phyloP scores from a whole-genome alignment of 2,888 invertebrate species.

The Drosophila cyrtoloma region DNA sequence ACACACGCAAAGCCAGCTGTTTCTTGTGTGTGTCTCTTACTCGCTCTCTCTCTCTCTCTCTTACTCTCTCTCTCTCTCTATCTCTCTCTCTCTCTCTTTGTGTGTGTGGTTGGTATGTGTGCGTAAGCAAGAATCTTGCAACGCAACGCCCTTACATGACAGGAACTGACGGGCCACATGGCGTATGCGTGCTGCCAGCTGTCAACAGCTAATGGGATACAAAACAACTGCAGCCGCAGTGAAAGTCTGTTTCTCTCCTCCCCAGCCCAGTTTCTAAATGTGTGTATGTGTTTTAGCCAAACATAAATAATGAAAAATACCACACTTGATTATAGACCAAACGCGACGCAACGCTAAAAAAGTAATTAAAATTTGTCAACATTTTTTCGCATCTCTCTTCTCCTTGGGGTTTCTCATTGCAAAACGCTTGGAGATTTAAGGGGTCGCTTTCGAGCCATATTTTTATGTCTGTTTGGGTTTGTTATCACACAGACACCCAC shows the following conservation, averaged over 20 bases:
- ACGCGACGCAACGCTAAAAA: slow-evolving; percentile 57
- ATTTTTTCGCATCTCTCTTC: slow-evolving; percentile 39
- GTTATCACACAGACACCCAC: not conserved
- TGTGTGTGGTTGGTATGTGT: not conserved
- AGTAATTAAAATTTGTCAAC: slow-evolving; percentile 78
- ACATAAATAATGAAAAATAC: slow-evolving; percentile 74
- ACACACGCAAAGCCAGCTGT: slow-evolving; percentile 22
- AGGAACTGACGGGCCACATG: slow-evolving; percentile 78
- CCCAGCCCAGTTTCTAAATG: not conserved
- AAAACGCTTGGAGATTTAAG: slow-evolving; percentile 35
- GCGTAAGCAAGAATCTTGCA: slow-evolving; percentile 23
- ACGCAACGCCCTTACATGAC: slow-evolving; percentile 70
- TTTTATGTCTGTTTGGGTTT: not conserved
- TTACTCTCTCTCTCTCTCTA: not conserved
- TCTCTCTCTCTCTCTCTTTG: not conserved
- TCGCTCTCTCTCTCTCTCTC: not conserved
- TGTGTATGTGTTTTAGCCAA: slow-evolving; percentile 38
- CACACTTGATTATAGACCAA: slow-evolving; percentile 69
- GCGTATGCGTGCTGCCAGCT: slow-evolving; percentile 70
- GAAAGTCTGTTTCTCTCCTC: slow-evolving; percentile 21
- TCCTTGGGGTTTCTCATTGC: slow-evolving; percentile 6
- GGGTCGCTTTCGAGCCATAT: slow-evolving; percentile 27
- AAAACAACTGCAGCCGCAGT: slow-evolving; percentile 51
- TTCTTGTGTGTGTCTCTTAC: not conserved
- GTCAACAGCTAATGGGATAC: slow-evolving; percentile 57